These are phyloP conservation scores for Pterocles orientalis DNA, from an alignment of 2,113 vertebrate genomes.

Conservation along the genomic window DNA sequence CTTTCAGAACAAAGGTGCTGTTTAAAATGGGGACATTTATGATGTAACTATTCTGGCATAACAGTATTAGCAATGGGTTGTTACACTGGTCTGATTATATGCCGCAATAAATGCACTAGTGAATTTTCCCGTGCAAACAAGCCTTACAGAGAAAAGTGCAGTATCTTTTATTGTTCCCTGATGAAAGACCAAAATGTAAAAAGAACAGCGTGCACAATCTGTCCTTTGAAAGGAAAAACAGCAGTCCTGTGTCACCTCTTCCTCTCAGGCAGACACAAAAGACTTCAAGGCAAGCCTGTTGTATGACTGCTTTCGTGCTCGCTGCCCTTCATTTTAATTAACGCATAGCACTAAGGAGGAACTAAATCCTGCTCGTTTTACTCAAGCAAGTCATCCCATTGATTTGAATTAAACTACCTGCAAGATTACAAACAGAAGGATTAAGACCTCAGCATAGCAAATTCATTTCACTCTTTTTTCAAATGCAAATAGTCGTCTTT, in stretches of 20 bases:
- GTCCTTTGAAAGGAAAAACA: constrained; percentile 4
- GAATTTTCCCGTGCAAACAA: neutral
- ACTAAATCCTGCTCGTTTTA: constrained; percentile 36
- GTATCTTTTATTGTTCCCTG: neutral
- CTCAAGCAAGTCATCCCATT: neutral
- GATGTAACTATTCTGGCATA: neutral
- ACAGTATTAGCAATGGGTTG: neutral
- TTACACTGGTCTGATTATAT: neutral
- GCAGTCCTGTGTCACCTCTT: neutral
- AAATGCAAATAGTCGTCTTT: constrained; percentile 1
- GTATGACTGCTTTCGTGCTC: neutral
- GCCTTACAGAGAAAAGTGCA: neutral
- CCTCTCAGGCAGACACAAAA: neutral
- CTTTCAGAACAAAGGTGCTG: neutral
- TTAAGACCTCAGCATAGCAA: constrained; percentile 6
- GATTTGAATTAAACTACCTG: constrained; percentile 43
- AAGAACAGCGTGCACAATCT: neutral
- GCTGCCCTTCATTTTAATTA: constrained; percentile 1
- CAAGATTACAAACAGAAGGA: neutral
- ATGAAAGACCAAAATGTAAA: neutral
- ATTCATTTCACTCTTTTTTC: constrained; percentile 35
- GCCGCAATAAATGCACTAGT: neutral
- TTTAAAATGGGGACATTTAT: neutral
- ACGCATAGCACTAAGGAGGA: neutral
- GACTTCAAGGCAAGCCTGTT: neutral